Conservation (phyloP, 1,140 invertebrate genomes). For the Apis mellifera region Amel_HAv3.1 CM009943.2:9505501-9506000, state of each 20-base stretch:
- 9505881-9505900: not conserved
- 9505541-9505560: constrained; percentile 26
- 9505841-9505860: not conserved
- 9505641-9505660: constrained; percentile 55
- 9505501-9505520: constrained; percentile 3
- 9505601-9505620: constrained; percentile 13
- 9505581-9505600: constrained; percentile 3
- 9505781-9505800: not conserved
- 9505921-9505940: not conserved
- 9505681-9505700: constrained; percentile 33
- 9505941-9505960: not conserved
- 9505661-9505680: constrained; percentile 50
- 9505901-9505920: not conserved
- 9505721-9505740: constrained; percentile 44
- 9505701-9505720: constrained; percentile 41
- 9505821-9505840: not conserved
- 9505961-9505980: too few species aligned
- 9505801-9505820: not conserved
- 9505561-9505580: constrained; percentile 37
- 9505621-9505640: constrained; percentile 24
- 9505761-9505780: constrained; percentile 24
- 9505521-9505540: not conserved
- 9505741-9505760: not conserved
- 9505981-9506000: not conserved
- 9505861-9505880: not conserved